Evolutionary conservation across 2,888 invertebrate species (phyloP).

Genomic region (Dicyrtoma fusca): DNA sequence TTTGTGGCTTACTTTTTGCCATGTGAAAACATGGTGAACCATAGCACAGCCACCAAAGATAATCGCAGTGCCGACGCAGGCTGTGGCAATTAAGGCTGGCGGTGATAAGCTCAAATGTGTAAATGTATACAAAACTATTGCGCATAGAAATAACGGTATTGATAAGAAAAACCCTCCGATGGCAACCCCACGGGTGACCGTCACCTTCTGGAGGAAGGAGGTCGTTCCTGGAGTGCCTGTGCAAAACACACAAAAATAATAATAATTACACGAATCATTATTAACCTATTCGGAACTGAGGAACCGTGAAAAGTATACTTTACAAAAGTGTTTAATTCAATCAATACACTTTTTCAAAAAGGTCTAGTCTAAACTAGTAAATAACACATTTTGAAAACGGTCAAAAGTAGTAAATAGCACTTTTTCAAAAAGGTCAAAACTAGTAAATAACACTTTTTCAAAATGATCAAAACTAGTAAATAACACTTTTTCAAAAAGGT

Average conservation of each 20-base stretch:
- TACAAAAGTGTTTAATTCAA: too few species aligned
- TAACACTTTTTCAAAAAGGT: too few species aligned
- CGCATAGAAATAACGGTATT: slow-evolving; percentile 55
- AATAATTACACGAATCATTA: too few species aligned
- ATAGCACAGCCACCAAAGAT: slow-evolving; percentile 55
- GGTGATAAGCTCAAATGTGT: slow-evolving; percentile 53
- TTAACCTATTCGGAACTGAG: too few species aligned
- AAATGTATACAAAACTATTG: slow-evolving; percentile 54
- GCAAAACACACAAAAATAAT: not conserved
- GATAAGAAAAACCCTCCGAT: slow-evolving; percentile 56
- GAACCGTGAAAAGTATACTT: too few species aligned
- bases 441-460: too few species aligned
- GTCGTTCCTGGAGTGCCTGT: slow-evolving; percentile 54
- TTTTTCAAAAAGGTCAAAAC: too few species aligned
- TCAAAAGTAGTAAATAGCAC: too few species aligned
- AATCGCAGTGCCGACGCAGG: slow-evolving; percentile 53
- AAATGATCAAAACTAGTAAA: too few species aligned
- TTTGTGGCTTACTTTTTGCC: slow-evolving; percentile 55
- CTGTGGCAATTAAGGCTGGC: slow-evolving; percentile 53
- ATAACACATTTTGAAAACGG: too few species aligned
- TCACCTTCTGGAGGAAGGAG: slow-evolving; percentile 54
- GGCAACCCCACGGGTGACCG: slow-evolving; percentile 50
- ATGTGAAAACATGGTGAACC: slow-evolving; percentile 56
- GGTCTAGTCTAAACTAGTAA: too few species aligned
- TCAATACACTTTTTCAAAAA: too few species aligned